Base-by-base conservation (phyloP, 1,140 invertebrate genomes). In the Lordiphosa collinella region DNA sequence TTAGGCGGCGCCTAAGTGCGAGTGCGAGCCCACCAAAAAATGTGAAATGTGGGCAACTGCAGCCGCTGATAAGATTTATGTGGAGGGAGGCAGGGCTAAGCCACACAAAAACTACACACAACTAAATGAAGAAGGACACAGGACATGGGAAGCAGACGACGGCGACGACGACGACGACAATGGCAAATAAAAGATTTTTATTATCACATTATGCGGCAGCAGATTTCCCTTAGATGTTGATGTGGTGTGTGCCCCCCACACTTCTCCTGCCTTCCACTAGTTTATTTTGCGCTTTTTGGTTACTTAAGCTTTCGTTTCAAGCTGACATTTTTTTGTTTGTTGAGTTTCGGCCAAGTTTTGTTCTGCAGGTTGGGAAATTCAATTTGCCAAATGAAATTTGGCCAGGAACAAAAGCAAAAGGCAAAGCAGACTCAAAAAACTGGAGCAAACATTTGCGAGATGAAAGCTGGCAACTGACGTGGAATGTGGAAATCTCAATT, bases 161-260 rank as follows among this genome's bases (percentile, higher is more conserved):
- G 13, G 29, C 31, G 22, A 35, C 13, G n/a, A 53, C 60, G 57
- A 46, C 46, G 37, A 59, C 52, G 75, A 65, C 61, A 80, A 80
- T 75, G 70, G 63, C 65, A 82, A 80, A 80, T 80, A 82, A 80
- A 82, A 80, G 76, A 80, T 80, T 80, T 80, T 82, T 80, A 76
- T 80, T 80, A 80, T 80, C 76, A 71, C 76, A 80, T 80, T 80
- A 80, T 80, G 75, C 75, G 70, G 76, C 76, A 82, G 75, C 75
- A 80, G 76, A 80, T 80, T 80, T 80, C 40, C 53, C 53, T 66
- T 41, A 67, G 64, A 67, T 67, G 64, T 51, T 65, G 51, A 46
- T 44, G 22, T 44, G 22, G 18, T 44, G 41, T 36, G 43, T 10
- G 55, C 0, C 31, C 5, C 32, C 16, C 48, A 31, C 14, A 12